These are phyloP conservation scores for Troides aeacus DNA, from an alignment of 2,888 invertebrate species.

Conservation along the genomic window DNA sequence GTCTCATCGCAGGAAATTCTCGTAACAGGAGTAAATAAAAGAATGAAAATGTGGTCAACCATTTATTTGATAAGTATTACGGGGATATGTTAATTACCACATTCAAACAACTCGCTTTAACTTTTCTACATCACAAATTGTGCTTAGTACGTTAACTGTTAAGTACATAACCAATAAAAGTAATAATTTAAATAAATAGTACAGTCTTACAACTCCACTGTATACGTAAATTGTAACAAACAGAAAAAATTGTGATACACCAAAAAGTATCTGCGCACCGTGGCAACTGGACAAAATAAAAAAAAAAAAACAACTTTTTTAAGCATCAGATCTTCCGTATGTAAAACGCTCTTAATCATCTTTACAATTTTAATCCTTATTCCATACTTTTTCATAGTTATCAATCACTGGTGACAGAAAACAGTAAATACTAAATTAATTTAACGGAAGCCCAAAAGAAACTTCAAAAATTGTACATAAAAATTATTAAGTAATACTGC, in stretches of 20 bases:
- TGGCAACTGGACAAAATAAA: no score
- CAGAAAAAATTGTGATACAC: no score
- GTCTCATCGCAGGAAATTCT: background rate
- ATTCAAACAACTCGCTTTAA: background rate
- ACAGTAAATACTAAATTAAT: background rate
- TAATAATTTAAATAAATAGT: slow-evolving; percentile 19
- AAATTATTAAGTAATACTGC: background rate
- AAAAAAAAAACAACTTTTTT: background rate
- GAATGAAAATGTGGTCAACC: slow-evolving; percentile 13
- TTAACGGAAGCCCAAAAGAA: background rate
- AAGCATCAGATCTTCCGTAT: background rate
- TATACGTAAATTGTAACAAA: background rate
- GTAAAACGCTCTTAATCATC: background rate
- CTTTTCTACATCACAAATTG: slow-evolving; percentile 7
- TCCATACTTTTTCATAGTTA: background rate
- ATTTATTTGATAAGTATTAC: slow-evolving; percentile 15
- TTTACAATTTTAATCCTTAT: background rate
- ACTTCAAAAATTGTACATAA: background rate
- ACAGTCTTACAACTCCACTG: slow-evolving; percentile 22
- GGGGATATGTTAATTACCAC: slow-evolving; percentile 20
- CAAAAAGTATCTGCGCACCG: no score
- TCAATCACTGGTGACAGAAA: background rate
- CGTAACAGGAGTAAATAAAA: background rate
- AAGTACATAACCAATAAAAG: slow-evolving; percentile 9
- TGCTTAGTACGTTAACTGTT: background rate